Evolutionary conservation across 1,140 invertebrate species (phyloP).

Genomic region (Drosophila sproati): DNA sequence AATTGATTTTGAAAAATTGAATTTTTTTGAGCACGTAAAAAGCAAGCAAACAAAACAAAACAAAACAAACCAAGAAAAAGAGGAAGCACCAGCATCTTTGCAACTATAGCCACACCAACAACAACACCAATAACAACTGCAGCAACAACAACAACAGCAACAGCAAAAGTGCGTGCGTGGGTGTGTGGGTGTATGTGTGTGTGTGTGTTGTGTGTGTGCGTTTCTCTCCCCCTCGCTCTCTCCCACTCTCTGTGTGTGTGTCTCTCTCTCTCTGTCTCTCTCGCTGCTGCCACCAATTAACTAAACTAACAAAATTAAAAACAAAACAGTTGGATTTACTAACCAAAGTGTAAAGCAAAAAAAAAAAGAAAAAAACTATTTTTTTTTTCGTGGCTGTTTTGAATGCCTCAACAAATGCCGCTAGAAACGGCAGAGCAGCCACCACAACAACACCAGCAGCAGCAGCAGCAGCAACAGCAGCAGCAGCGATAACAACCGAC

Average conservation of each 20-base stretch:
- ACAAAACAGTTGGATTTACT: background rate
- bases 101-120: conserved; percentile 20
- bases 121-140: background rate
- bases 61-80: conserved; percentile 37
- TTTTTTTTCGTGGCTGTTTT: conserved; percentile 1
- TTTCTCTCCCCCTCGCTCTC: background rate
- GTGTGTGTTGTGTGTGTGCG: conserved; percentile 6
- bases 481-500: conserved; percentile 15
- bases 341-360: background rate
- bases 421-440: conserved; percentile 22
- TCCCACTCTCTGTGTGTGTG: background rate
- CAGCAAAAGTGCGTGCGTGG: background rate
- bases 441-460: background rate
- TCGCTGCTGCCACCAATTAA: conserved; percentile 22
- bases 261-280: no score
- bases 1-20: conserved; percentile 37
- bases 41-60: conserved; percentile 26
- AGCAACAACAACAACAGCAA: conserved; percentile 23
- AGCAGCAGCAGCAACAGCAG: conserved; percentile 26
- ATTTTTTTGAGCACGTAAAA: conserved; percentile 79
- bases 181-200: conserved; percentile 6
- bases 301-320: conserved; percentile 28
- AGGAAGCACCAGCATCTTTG: conserved; percentile 31
- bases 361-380: background rate
- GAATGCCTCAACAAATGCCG: conserved; percentile 34